A percentile compares a stretch with the other conserved stretches of the same genome.
phyloP scores from a whole-genome alignment of 2,113 vertebrate species.

The Myrmecophaga tridactyla region DNA sequence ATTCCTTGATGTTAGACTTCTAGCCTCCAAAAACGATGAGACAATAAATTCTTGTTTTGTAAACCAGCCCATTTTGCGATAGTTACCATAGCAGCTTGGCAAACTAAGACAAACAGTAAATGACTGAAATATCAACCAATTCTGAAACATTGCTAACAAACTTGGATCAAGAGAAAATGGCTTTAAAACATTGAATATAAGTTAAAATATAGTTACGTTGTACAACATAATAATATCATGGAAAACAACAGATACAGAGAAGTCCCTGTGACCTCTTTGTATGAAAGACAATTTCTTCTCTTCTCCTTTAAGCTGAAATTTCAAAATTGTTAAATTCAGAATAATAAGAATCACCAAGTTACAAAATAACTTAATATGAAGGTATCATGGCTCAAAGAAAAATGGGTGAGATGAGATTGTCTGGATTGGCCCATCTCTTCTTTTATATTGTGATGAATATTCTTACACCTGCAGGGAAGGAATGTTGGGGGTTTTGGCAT shows the following conservation, averaged over 20 bases:
- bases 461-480: background rate
- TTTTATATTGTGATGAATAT: background rate
- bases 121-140: too few relatives aligned
- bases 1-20: too few relatives aligned
- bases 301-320: background rate
- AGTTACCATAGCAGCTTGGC: too few relatives aligned
- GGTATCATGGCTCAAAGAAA: background rate
- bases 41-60: too few relatives aligned
- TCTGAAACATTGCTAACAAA: too few relatives aligned
- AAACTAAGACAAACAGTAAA: too few relatives aligned
- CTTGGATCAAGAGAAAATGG: background rate
- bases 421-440: background rate
- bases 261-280: background rate
- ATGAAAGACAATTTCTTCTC: background rate
- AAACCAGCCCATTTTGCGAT: too few relatives aligned
- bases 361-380: background rate
- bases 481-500: background rate
- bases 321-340: conserved; percentile 14
- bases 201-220: background rate
- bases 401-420: background rate
- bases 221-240: background rate
- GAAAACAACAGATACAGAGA: background rate
- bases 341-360: background rate
- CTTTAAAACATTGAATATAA: background rate
- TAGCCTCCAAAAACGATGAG: too few relatives aligned